These are phyloP conservation scores for Gorsachius goisagi DNA, from an alignment of 2,113 vertebrate genomes.

Conservation along the genomic window DNA sequence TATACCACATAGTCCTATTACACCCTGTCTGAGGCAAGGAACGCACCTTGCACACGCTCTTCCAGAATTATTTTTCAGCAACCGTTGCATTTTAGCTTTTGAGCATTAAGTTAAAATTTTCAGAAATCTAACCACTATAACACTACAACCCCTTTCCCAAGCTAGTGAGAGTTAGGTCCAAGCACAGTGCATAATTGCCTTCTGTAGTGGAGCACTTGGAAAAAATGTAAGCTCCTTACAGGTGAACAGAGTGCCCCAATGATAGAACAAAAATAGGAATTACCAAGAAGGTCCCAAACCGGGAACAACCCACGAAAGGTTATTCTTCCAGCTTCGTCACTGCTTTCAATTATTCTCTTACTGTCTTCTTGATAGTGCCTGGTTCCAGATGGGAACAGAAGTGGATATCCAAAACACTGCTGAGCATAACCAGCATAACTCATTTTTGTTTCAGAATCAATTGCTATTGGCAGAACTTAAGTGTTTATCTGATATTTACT, in stretches of 20 bases:
- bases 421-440: not conserved
- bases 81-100: not conserved
- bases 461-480: not conserved
- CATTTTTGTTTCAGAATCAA: not conserved
- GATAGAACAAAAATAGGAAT: not conserved
- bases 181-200: not conserved
- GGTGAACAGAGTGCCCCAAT: rapidly evolving
- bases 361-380: not conserved
- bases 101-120: not conserved
- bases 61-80: not conserved
- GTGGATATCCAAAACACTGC: not conserved
- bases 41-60: rapidly evolving
- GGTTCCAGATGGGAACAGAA: not conserved
- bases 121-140: not conserved
- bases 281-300: not conserved
- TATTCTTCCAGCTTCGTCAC: not conserved
- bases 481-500: not conserved
- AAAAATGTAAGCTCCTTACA: not conserved
- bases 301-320: not conserved
- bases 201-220: not conserved
- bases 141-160: not conserved
- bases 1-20: not conserved
- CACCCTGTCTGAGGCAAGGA: not conserved
- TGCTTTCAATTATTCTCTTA: not conserved
- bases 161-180: not conserved